Evolutionary conservation across 2,797 vertebrate genomes (phyloP).

Genomic region (Pseudomugil gertrudae): DNA sequence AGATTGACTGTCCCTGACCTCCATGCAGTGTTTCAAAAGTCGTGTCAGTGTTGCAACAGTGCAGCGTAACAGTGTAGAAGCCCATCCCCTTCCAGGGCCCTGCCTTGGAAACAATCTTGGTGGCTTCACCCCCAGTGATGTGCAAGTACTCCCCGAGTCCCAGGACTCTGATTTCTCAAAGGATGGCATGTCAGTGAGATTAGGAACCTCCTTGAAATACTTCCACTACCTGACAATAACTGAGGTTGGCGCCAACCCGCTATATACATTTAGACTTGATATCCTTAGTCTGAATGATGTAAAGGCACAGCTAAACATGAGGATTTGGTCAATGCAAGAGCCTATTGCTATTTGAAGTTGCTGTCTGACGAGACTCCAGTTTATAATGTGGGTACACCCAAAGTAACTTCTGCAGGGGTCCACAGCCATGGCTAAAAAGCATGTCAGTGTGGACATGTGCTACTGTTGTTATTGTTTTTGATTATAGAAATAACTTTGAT

Average conservation of each 20-base stretch:
- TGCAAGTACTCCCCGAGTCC: background rate
- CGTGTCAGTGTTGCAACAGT: background rate
- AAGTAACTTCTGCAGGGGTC: background rate
- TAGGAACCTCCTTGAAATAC: conserved; percentile 2
- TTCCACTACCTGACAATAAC: background rate
- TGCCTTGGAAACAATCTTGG: background rate
- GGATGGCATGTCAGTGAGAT: background rate
- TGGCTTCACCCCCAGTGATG: background rate
- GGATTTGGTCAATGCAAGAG: background rate
- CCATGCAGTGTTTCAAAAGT: background rate
- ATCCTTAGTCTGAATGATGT: background rate
- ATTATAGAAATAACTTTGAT: background rate
- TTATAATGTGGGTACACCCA: background rate
- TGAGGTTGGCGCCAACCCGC: background rate
- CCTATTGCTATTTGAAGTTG: too few relatives aligned
- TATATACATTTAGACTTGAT: background rate
- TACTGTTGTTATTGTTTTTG: background rate
- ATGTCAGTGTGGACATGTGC: background rate
- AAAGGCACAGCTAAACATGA: background rate
- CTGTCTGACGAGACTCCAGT: too few relatives aligned
- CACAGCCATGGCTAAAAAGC: background rate
- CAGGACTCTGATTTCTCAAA: conserved; percentile 1
- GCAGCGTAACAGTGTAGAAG: background rate
- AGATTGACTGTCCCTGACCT: background rate
- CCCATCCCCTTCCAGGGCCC: background rate